phyloP scores from a whole-genome alignment of 2,888 invertebrate genomes.

The Lepidochrysops patricia region DNA sequence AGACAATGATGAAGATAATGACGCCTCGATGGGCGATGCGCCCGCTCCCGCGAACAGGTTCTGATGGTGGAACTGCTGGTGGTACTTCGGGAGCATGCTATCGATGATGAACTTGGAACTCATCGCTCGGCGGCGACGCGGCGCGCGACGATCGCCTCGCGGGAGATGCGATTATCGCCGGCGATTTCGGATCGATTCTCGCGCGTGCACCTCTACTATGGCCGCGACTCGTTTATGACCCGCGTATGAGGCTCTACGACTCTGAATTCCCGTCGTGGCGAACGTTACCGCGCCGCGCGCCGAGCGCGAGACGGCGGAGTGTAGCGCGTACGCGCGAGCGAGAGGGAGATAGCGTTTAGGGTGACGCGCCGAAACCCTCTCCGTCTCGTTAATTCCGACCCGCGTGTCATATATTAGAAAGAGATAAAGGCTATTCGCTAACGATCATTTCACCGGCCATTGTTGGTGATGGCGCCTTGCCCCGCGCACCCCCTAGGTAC shows the following conservation, averaged over 20 bases:
- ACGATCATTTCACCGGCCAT: slow-evolving; percentile 70
- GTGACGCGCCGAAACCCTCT: slow-evolving; percentile 61
- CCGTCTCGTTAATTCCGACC: slow-evolving; percentile 74
- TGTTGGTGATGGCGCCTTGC: slow-evolving; percentile 70
- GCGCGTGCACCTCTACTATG: slow-evolving; percentile 75
- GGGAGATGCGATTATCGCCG: slow-evolving; percentile 73
- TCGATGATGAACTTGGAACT: slow-evolving; percentile 98
- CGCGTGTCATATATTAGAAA: slow-evolving; percentile 72
- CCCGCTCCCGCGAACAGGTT: slow-evolving; percentile 76
- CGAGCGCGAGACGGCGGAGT: slow-evolving; percentile 69
- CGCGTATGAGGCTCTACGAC: slow-evolving; percentile 90
- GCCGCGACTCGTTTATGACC: slow-evolving; percentile 89
- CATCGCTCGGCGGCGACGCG: slow-evolving; percentile 83
- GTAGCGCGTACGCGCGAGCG: slow-evolving; percentile 58
- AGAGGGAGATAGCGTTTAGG: slow-evolving; percentile 42
- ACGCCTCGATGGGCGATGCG: slow-evolving; percentile 83
- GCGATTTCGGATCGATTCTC: slow-evolving; percentile 74
- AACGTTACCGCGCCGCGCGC: slow-evolving; percentile 72
- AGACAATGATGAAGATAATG: slow-evolving; percentile 74
- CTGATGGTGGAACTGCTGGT: slow-evolving; percentile 80
- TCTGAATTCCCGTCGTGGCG: slow-evolving; percentile 83
- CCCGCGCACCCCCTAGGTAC: slow-evolving; percentile 58
- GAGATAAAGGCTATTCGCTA: slow-evolving; percentile 75
- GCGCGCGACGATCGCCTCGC: slow-evolving; percentile 73
- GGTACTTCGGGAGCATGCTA: slow-evolving; percentile 98